Conservation (phyloP, 2,888 invertebrate genomes). For the Pseudococcus jackbeardsleyi region DNA sequence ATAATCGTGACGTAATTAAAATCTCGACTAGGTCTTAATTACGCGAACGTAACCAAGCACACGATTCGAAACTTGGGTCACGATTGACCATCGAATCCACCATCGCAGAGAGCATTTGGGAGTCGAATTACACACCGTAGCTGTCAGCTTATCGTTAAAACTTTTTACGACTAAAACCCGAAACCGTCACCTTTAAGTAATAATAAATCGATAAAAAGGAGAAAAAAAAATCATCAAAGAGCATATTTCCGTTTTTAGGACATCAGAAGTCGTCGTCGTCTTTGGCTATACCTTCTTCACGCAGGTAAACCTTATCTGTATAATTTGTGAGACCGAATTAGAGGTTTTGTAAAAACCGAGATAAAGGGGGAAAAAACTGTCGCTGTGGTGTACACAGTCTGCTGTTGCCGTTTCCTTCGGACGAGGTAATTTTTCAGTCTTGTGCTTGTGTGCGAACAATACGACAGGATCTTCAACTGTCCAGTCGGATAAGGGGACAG, state of each 20-base stretch:
- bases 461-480: constrained; percentile 20
- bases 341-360: constrained; percentile 27
- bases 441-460: background rate
- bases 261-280: background rate
- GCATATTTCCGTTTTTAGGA: constrained; percentile 33
- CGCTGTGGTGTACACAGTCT: background rate
- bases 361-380: background rate
- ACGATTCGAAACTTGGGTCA: constrained; percentile 5
- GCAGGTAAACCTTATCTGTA: constrained; percentile 27
- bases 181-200: constrained; percentile 45
- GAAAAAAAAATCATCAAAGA: constrained; percentile 5
- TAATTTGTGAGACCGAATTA: constrained; percentile 30
- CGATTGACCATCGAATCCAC: background rate
- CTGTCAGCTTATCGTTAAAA: constrained; percentile 48
- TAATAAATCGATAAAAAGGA: constrained; percentile 43
- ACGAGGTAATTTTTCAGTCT: constrained; percentile 17
- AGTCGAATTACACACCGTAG: constrained; percentile 1
- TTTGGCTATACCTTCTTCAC: background rate
- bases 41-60: constrained; percentile 2
- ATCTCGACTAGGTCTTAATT: background rate
- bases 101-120: background rate
- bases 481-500: constrained; percentile 28
- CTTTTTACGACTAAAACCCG: constrained; percentile 6
- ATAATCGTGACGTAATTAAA: constrained; percentile 12
- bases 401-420: background rate